phyloP scores from a whole-genome alignment of 2,113 vertebrate species.

The Ceuthmochares aereus region DNA sequence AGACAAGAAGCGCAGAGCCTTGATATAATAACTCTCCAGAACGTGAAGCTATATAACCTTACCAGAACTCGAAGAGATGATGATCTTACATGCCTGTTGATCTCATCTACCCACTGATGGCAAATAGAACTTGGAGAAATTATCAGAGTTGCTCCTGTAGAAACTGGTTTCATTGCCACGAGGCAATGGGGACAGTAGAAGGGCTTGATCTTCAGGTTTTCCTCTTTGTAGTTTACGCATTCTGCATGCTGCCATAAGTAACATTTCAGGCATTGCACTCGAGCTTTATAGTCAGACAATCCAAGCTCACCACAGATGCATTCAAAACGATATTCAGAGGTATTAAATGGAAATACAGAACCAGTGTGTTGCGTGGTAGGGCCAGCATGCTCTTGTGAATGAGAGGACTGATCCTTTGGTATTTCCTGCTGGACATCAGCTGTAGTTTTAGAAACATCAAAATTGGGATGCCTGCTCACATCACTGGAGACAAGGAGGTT shows the following conservation, averaged over 20 bases:
- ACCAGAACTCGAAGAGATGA: constrained; percentile 94
- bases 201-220: constrained; percentile 87
- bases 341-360: constrained; percentile 80
- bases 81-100: constrained; percentile 92
- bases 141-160: constrained; percentile 93
- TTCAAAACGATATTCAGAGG: constrained; percentile 90
- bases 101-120: constrained; percentile 98
- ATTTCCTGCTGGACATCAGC: background rate
- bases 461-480: background rate
- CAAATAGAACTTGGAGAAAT: constrained; percentile 98
- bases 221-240: constrained; percentile 96
- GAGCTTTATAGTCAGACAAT: constrained; percentile 88
- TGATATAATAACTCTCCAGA: background rate
- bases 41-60: constrained; percentile 6
- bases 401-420: background rate
- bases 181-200: constrained; percentile 98
- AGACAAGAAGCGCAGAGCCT: rapidly evolving
- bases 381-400: constrained; percentile 32
- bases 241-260: constrained; percentile 95
- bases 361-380: constrained; percentile 32
- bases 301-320: constrained; percentile 96
- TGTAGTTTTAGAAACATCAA: background rate
- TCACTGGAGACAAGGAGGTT: constrained; percentile 1
- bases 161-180: constrained; percentile 94
- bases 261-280: constrained; percentile 96